These are phyloP conservation scores for Sebastes aleutianus DNA, from an alignment of 2,797 vertebrate species.

Conservation along the genomic window DNA sequence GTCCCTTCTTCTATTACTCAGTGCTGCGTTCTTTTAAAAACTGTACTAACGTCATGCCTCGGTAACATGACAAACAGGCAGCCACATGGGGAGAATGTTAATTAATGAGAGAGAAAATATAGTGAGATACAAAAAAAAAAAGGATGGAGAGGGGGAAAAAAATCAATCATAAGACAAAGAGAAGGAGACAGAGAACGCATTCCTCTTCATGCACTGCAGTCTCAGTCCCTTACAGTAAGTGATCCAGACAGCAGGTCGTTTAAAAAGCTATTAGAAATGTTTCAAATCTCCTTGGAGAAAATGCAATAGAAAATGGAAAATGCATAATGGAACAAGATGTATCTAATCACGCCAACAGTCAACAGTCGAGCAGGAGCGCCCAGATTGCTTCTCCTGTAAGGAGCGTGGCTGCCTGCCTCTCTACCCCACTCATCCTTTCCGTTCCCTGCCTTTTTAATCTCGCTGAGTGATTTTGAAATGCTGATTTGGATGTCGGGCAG, in stretches of 20 bases:
- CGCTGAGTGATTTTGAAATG: constrained; percentile 79
- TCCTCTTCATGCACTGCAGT: constrained; percentile 31
- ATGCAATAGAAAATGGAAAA: constrained; percentile 69
- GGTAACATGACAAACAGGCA: not conserved
- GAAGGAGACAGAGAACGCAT: constrained; percentile 22
- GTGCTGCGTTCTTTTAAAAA: not conserved
- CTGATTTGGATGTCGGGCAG: constrained; percentile 71
- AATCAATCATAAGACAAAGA: constrained; percentile 35
- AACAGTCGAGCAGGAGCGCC: constrained; percentile 48
- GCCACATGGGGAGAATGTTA: not conserved
- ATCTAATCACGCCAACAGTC: constrained; percentile 73
- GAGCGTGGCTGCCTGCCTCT: constrained; percentile 29
- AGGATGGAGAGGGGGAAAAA: not conserved
- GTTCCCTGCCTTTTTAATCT: constrained; percentile 78
- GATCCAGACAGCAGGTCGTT: constrained; percentile 68
- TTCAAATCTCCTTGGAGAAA: constrained; percentile 76
- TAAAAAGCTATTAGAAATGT: constrained; percentile 80
- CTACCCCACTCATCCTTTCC: constrained; percentile 41
- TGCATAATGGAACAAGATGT: constrained; percentile 75
- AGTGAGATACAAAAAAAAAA: not conserved
- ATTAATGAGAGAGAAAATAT: constrained; percentile 15
- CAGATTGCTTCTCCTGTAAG: constrained; percentile 55
- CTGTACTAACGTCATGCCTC: not conserved
- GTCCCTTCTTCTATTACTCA: not conserved
- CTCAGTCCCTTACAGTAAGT: constrained; percentile 52